Evolutionary conservation across 1,140 invertebrate species (phyloP).

Genomic region (Drosophila serrata): DNA sequence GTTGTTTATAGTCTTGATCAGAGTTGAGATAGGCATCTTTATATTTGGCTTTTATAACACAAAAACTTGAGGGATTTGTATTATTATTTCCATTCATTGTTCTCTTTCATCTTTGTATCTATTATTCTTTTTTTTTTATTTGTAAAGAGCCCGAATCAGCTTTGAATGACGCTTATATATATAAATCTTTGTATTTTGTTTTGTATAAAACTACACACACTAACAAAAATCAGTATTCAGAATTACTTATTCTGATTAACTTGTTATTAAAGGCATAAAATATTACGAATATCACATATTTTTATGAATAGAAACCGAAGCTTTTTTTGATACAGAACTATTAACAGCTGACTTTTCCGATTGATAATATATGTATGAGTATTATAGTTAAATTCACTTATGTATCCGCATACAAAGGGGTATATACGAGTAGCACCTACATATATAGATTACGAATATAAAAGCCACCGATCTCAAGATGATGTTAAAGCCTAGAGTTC

Average conservation of each 20-base stretch:
- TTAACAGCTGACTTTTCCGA: not conserved
- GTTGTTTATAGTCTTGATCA: not conserved
- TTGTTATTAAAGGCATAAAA: not conserved
- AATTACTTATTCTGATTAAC: not conserved
- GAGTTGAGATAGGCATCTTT: not conserved
- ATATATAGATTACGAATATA: slow-evolving; percentile 1
- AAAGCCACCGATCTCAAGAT: not conserved
- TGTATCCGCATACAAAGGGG: slow-evolving; percentile 2
- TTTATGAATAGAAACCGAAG: not conserved
- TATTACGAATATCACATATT: not conserved
- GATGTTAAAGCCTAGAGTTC: slow-evolving; percentile 9
- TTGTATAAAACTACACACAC: slow-evolving; percentile 4
- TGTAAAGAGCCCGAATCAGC: not conserved
- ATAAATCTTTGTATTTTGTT: not conserved
- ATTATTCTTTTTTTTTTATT: not conserved
- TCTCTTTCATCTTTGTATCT: slow-evolving; percentile 1
- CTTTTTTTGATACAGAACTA: slow-evolving; percentile 2
- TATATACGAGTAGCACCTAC: slow-evolving; percentile 10
- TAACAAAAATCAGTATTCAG: not conserved
- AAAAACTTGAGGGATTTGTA: not conserved
- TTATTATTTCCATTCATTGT: not conserved
- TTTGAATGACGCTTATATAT: not conserved
- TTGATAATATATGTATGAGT: not conserved
- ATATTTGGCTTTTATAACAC: not conserved
- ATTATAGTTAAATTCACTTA: slow-evolving; percentile 8